A percentile compares a stretch with the other conserved stretches of the same genome.
Conservation (phyloP, 2,797 vertebrate genomes). For the Atherinosoma microstoma region DNA sequence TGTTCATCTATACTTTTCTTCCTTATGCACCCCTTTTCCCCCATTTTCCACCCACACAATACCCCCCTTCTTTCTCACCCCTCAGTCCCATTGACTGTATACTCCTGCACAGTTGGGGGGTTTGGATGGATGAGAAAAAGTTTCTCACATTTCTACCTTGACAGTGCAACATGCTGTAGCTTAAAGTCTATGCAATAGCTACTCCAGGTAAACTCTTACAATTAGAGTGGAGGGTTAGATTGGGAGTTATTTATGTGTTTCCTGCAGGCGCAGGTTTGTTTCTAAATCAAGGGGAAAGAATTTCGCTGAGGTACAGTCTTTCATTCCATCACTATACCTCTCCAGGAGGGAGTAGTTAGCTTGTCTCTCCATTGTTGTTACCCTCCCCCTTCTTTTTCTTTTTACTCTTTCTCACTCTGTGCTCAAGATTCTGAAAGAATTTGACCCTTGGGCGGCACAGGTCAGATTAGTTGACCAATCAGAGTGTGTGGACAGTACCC, state of each 20-base stretch:
- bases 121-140: slow-evolving; percentile 68
- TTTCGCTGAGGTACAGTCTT: slow-evolving; percentile 80
- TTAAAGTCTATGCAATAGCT: slow-evolving; percentile 28
- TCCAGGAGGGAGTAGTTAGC: slow-evolving; percentile 82
- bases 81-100: slow-evolving; percentile 79
- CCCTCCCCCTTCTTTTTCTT: slow-evolving; percentile 76
- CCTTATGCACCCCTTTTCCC: slow-evolving; percentile 54
- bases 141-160: slow-evolving; percentile 36
- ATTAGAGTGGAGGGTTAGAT: slow-evolving; percentile 5
- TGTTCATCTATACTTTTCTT: slow-evolving; percentile 67
- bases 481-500: slow-evolving; percentile 84
- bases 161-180: neutral
- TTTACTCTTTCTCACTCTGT: slow-evolving; percentile 79
- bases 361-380: slow-evolving; percentile 83
- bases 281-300: slow-evolving; percentile 43
- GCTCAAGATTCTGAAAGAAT: slow-evolving; percentile 88
- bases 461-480: slow-evolving; percentile 87
- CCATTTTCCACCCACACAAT: slow-evolving; percentile 72
- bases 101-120: slow-evolving; percentile 73
- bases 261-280: slow-evolving; percentile 38
- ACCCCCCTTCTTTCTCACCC: slow-evolving; percentile 59
- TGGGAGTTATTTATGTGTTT: slow-evolving; percentile 20
- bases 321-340: slow-evolving; percentile 81
- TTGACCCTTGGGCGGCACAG: slow-evolving; percentile 83
- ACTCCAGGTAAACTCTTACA: slow-evolving; percentile 26